A percentile compares a stretch with the other conserved stretches of the same genome.
Evolutionary conservation across 2,888 invertebrate genomes (phyloP).

Genomic region (Limnephilus marmoratus): DNA sequence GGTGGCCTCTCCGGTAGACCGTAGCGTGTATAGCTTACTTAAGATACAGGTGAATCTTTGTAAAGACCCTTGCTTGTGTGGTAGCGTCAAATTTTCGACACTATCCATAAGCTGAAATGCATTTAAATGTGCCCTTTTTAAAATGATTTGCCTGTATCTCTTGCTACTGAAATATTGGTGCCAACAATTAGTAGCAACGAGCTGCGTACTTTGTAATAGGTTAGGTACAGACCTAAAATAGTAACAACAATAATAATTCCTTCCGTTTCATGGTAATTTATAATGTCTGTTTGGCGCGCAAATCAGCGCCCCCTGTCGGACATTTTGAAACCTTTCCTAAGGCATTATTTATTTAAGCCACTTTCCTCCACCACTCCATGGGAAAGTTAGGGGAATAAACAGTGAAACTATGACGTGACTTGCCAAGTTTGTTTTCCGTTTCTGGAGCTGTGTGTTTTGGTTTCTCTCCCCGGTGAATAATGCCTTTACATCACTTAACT

Average conservation of each 20-base stretch:
- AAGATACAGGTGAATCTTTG: no score
- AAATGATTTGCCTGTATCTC: no score
- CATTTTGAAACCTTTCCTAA: constrained; percentile 47
- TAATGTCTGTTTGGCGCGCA: constrained; percentile 35
- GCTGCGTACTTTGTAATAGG: neutral
- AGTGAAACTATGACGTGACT: constrained; percentile 47
- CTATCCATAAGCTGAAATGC: no score
- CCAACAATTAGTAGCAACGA: no score
- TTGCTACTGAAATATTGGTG: no score
- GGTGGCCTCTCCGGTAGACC: no score
- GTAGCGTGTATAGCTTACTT: no score
- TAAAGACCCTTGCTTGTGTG: no score
- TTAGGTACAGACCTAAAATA: neutral
- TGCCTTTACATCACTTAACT: constrained; percentile 24
- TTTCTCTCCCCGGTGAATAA: constrained; percentile 24
- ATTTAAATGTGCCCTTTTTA: no score
- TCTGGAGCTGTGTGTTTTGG: constrained; percentile 36
- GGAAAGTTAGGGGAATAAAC: constrained; percentile 43
- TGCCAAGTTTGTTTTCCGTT: constrained; percentile 46
- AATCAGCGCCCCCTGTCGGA: constrained; percentile 44
- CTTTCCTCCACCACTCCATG: constrained; percentile 44
- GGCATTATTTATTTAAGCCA: constrained; percentile 52
- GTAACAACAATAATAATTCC: neutral
- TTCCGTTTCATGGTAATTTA: constrained; percentile 39
- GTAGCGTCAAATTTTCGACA: no score